These are phyloP conservation scores for Abscondita cerata DNA, from an alignment of 2,888 invertebrate genomes.

Conservation along the genomic window DNA sequence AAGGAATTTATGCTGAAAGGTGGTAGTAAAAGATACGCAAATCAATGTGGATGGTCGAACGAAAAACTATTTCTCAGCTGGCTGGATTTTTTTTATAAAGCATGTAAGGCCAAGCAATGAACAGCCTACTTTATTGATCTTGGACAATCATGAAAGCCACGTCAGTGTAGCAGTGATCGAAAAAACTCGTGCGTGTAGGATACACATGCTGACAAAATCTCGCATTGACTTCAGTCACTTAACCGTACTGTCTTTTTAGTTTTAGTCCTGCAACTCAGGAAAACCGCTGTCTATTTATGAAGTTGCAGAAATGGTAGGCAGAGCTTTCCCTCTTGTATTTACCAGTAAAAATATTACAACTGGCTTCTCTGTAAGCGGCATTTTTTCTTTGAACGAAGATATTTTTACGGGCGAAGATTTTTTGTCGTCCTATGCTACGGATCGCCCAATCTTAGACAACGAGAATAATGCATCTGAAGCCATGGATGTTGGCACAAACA, in stretches of 20 bases:
- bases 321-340: not conserved
- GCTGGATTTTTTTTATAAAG: not conserved
- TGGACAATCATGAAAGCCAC: not conserved
- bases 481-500: too few species aligned
- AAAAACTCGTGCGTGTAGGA: not conserved
- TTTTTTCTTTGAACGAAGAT: not conserved
- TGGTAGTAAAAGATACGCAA: too few species aligned
- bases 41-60: too few species aligned
- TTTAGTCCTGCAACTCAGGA: constrained; percentile 5
- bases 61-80: too few species aligned
- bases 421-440: not conserved
- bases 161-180: not conserved
- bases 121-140: too few species aligned
- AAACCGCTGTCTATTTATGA: not conserved
- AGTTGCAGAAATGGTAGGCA: not conserved
- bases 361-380: not conserved
- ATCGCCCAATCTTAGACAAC: not conserved
- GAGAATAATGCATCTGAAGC: too few species aligned
- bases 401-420: not conserved
- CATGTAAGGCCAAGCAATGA: not conserved
- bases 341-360: not conserved
- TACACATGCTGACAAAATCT: not conserved
- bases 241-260: constrained; percentile 13
- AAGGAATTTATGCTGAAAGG: too few species aligned
- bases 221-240: not conserved